Percentiles rank a stretch among this genome's conserved stretches.
Evolutionary conservation across 1,140 invertebrate species (phyloP).

Genomic region (Trichonephila clavipes): DNA sequence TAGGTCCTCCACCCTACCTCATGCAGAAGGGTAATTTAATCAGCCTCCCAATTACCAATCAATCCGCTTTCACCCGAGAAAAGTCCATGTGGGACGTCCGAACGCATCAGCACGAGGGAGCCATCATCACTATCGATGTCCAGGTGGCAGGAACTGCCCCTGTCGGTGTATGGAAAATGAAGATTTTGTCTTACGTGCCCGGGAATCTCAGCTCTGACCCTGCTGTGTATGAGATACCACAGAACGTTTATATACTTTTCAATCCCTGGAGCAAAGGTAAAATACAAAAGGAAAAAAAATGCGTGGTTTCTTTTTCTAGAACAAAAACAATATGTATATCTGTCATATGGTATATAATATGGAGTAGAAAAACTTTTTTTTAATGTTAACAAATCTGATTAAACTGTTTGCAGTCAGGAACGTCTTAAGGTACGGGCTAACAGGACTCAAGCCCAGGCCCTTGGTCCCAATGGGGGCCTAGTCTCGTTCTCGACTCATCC

Average conservation of each 20-base stretch:
- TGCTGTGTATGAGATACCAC: conserved; percentile 84
- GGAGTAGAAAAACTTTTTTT: too few relatives aligned
- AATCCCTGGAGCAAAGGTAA: conserved; percentile 87
- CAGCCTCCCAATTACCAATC: conserved; percentile 81
- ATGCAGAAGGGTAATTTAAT: conserved; percentile 85
- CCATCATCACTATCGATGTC: conserved; percentile 83
- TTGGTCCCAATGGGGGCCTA: too few relatives aligned
- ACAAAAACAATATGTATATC: too few relatives aligned
- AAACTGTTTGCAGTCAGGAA: too few relatives aligned
- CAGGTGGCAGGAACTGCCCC: conserved; percentile 87
- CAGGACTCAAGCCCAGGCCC: too few relatives aligned
- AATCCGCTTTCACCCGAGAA: conserved; percentile 81
- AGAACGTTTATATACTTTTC: conserved; percentile 87
- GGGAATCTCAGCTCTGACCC: conserved; percentile 80
- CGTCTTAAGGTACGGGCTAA: too few relatives aligned
- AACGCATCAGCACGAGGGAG: conserved; percentile 82
- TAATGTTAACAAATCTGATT: too few relatives aligned
- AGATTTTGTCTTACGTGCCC: conserved; percentile 90
- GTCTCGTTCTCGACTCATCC: too few relatives aligned
- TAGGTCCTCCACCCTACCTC: conserved; percentile 83
- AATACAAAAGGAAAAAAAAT: neutral
- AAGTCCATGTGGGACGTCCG: conserved; percentile 82
- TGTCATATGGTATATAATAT: too few relatives aligned
- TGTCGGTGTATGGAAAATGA: conserved; percentile 92
- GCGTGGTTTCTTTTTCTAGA: too few relatives aligned